Evolutionary conservation across 2,113 vertebrate genomes (phyloP), one percentile per base, ranked within the genome.

Genomic region (Lontra canadensis): DNA sequence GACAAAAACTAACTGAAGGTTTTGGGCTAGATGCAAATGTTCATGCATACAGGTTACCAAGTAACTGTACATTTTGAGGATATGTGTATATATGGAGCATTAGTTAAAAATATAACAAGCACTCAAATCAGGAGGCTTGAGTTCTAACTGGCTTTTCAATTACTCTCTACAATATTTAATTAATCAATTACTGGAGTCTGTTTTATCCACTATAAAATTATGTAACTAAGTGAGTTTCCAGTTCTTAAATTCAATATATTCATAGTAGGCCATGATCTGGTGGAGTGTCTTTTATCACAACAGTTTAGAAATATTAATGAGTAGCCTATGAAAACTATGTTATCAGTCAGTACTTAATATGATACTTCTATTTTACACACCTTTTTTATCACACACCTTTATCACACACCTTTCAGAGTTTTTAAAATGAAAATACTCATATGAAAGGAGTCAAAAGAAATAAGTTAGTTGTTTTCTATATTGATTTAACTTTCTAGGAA

Each of bases 171-270:
- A 79, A 52, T 49, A 80, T 36, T 92, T 23, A 89, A 90, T 65
- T 91, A 26, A 86, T 52, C 31, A 95, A 42, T 52, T 86, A 69
- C 39, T 17, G 12, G 26, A 79, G 8, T 73, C n/a, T 78, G 49
- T 81, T 95, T 96, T 87, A 92, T 23, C 89, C 59, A 79, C 39
- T 74, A 87, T 13, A 82, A 95, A 97, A 82, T 91, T 86, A 63
- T 47, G 1, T 59, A 81, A 88, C 31, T 44, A 92, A 8, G 4
- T 82, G 21, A 86, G 13, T 25, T 76, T 73, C 17, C 17, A 87
- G 39, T 65, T 87, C 76, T 88, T 89, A 94, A 93, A 93, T 93
- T 86, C 59, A 29, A 4, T 44, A 39, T 78, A 74, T 23, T 34
- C 34, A 95, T 3, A 61, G 86, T 7, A 61, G 61, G 49, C 23